Percentiles rank a stretch among this genome's conserved stretches.
Evolutionary conservation across 2,113 vertebrate genomes (phyloP).

Genomic region (Nibea albiflora): DNA sequence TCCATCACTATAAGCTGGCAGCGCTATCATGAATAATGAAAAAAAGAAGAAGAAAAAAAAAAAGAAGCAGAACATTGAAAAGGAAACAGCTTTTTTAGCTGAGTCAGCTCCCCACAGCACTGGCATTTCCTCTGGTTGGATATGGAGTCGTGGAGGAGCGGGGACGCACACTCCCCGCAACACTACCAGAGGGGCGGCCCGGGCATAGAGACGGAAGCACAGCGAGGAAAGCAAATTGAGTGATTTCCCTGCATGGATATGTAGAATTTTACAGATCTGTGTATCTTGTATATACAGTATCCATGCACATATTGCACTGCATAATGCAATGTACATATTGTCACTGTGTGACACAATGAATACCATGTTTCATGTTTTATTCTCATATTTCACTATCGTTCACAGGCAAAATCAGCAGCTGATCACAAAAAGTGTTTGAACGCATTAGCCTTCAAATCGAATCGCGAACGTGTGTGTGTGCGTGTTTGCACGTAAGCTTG

Average conservation of each 20-base stretch:
- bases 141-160: slow-evolving; percentile 4
- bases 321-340: neutral
- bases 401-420: neutral
- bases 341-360: neutral
- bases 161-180: slow-evolving; percentile 3
- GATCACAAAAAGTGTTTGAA: neutral
- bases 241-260: slow-evolving; percentile 18
- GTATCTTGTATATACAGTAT: neutral
- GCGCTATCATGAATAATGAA: slow-evolving; percentile 64
- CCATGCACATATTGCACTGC: neutral
- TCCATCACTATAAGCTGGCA: slow-evolving; percentile 25
- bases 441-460: slow-evolving; percentile 18
- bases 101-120: slow-evolving; percentile 61
- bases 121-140: slow-evolving; percentile 51
- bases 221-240: neutral
- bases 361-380: slow-evolving; percentile 5
- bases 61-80: slow-evolving; percentile 22
- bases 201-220: slow-evolving; percentile 8
- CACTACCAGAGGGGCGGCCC: neutral
- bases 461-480: neutral
- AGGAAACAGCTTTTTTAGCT: slow-evolving; percentile 36
- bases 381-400: neutral
- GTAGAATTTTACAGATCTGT: neutral
- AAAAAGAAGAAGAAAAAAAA: slow-evolving; percentile 12
- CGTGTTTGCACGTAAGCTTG: neutral